These are phyloP conservation scores for Crypturellus tataupa DNA, from an alignment of 2,797 vertebrate genomes.

Conservation along the genomic window DNA sequence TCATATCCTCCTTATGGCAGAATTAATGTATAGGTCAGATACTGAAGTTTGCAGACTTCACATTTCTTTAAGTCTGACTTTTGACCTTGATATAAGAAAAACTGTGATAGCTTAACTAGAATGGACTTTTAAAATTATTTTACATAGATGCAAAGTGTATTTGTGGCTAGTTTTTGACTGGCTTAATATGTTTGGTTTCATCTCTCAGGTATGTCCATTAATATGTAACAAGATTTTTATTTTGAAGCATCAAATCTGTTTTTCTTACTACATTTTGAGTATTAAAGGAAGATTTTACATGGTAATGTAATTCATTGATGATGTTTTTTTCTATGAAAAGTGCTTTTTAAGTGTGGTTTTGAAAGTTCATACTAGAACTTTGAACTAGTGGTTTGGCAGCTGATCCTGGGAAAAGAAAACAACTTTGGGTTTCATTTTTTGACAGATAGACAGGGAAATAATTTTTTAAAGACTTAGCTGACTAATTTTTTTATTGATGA, in stretches of 20 bases:
- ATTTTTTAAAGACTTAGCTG: neutral
- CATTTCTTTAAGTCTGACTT: neutral
- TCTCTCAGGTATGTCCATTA: neutral
- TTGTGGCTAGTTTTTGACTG: neutral
- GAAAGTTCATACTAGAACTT: neutral
- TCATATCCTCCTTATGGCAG: neutral
- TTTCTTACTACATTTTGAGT: neutral
- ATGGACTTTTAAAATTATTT: neutral
- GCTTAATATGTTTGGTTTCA: neutral
- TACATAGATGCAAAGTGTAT: neutral
- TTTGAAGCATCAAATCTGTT: neutral
- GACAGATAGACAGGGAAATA: neutral
- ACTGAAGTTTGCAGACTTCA: neutral
- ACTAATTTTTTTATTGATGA: neutral
- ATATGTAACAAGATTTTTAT: neutral
- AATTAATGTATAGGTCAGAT: neutral
- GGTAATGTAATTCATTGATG: neutral
- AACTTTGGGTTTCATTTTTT: neutral
- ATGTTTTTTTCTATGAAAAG: neutral
- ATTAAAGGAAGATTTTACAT: neutral
- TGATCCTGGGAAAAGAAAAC: neutral
- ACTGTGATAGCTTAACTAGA: neutral
- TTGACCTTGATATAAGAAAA: neutral
- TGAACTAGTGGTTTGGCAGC: neutral
- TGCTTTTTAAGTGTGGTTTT: neutral